Evolutionary conservation across 1,140 invertebrate species (phyloP), one percentile per base, ranked within the genome.

Genomic region (Drosophila funebris): DNA sequence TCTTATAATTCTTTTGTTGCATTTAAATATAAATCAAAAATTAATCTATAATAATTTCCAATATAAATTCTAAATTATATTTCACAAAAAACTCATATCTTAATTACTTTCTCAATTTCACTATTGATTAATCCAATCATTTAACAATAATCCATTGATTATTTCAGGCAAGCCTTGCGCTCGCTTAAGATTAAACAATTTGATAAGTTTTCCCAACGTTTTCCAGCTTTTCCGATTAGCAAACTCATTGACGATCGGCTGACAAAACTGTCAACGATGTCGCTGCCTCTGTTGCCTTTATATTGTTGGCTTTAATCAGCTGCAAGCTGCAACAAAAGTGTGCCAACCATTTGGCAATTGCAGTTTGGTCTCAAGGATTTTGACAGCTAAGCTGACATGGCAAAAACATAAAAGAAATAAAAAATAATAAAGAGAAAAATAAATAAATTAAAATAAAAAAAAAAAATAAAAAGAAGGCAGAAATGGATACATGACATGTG

Each of bases 371-470:
- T 85, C 81, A 87, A 85, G 82, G 82, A 85, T 82, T 85, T 82
- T 85, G 78, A 85, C 82, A 85, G 82, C 70, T 87, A 77, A 87
- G 82, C 78, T 88, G 78, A 88, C 82, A 75, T 85, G 83, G 66
- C 68, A 60, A 64, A 85, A 79, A 58, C 61, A 5, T 6, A 27
- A 22, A 60, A n/a, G n/a, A n/a, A n/a, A n/a, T n/a, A n/a, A n/a
- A n/a, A n/a, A n/a, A n/a, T n/a, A n/a, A n/a, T n/a, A n/a, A n/a
- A n/a, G n/a, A n/a, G n/a, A n/a, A n/a, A n/a, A n/a, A n/a, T n/a
- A n/a, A n/a, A n/a, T n/a, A n/a, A 57, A 24, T 44, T 31, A 71
- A 29, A 52, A 41, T 33, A 2, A 33, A 36, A 52, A 20, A 13
- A 27, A 16, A 37, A 44, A 14, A 29, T 36, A 48, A 16, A 60